phyloP scores from a whole-genome alignment of 1,140 invertebrate species.

The Kradibia gibbosae region DNA sequence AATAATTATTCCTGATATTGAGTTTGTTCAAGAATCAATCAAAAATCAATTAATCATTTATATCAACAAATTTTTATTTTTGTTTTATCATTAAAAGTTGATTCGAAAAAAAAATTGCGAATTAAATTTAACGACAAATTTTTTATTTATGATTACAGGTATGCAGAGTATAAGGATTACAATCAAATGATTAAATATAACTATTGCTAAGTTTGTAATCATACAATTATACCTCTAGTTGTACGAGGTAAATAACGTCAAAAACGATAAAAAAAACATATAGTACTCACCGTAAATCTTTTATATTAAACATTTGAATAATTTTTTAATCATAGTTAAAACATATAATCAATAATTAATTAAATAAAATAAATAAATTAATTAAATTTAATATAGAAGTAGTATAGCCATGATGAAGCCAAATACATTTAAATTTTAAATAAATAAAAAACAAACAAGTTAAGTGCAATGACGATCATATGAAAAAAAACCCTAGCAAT shows the following conservation, averaged over 20 bases:
- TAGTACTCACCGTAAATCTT: background rate
- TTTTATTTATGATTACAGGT: too few species aligned
- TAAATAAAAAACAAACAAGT: background rate
- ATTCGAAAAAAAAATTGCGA: background rate
- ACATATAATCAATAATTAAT: too few species aligned
- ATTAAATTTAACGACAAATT: background rate
- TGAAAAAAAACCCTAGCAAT: background rate
- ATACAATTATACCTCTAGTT: background rate
- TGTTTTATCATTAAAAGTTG: background rate
- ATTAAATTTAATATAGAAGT: background rate
- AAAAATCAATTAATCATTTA: background rate
- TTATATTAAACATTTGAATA: background rate
- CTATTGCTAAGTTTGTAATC: too few species aligned
- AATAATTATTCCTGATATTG: background rate
- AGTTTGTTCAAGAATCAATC: background rate
- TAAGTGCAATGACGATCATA: background rate
- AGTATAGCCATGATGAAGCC: background rate
- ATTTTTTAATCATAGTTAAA: background rate
- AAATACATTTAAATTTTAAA: background rate
- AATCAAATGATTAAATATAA: too few species aligned
- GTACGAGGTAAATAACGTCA: background rate
- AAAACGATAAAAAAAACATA: background rate
- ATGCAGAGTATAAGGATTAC: too few species aligned
- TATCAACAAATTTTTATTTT: background rate
- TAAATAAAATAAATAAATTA: background rate